Evolutionary conservation across 2,113 vertebrate genomes (phyloP).

Genomic region (Sitta europaea): DNA sequence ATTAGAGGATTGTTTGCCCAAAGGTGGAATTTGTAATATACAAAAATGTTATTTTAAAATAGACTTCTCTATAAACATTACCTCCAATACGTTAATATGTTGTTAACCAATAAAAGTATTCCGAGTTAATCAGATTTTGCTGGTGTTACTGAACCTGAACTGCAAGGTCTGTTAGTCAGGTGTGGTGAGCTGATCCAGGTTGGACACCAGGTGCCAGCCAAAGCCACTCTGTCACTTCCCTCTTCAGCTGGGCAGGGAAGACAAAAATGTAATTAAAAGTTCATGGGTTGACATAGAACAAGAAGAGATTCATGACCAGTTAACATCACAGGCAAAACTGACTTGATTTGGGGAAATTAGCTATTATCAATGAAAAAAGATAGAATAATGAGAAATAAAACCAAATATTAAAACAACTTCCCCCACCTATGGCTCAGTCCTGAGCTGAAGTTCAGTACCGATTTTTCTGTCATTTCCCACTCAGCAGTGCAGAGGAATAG

Average conservation of each 20-base stretch:
- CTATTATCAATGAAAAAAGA: background rate
- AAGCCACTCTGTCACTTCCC: background rate
- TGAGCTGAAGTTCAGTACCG: background rate
- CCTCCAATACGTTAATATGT: fast-evolving
- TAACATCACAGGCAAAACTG: background rate
- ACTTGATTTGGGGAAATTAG: background rate
- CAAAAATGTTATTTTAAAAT: background rate
- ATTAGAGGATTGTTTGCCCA: background rate
- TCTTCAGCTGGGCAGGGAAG: background rate
- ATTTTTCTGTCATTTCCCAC: background rate
- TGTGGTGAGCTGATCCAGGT: background rate
- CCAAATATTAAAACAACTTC: background rate
- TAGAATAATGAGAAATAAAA: background rate
- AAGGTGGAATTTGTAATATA: background rate
- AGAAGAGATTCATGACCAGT: background rate
- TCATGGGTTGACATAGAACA: background rate
- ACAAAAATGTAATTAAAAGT: background rate
- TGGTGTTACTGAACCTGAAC: background rate
- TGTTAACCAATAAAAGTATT: background rate
- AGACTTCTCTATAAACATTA: background rate
- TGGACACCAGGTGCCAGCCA: background rate
- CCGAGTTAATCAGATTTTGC: background rate
- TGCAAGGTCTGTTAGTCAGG: background rate
- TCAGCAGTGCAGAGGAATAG: background rate
- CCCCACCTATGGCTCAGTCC: fast-evolving